Conservation (phyloP, 1,140 invertebrate species). For the Drosophila sp. region DNA sequence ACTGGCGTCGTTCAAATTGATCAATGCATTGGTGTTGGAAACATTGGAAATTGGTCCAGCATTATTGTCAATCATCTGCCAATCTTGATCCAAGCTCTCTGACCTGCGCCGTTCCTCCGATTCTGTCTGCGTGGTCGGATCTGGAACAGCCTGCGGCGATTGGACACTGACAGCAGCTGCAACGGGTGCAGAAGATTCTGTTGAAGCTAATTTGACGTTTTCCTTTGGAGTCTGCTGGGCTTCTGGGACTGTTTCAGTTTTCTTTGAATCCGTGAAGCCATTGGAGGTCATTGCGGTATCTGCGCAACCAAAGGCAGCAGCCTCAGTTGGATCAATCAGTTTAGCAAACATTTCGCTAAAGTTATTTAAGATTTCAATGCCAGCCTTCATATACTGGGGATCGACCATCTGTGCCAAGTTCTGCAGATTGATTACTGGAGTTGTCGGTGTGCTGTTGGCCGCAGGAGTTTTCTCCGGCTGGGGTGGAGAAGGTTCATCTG, state of each 20-base stretch:
- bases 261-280: slow-evolving; percentile 22
- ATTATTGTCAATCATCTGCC: slow-evolving; percentile 71
- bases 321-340: slow-evolving; percentile 75
- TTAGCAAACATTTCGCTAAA: slow-evolving; percentile 83
- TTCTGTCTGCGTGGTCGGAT: background rate
- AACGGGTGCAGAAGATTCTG: background rate
- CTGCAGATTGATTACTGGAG: slow-evolving; percentile 66
- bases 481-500: too few relatives aligned
- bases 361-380: slow-evolving; percentile 77
- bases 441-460: slow-evolving; percentile 36
- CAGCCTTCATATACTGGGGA: slow-evolving; percentile 75
- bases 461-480: slow-evolving; percentile 10
- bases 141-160: slow-evolving; percentile 1
- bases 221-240: background rate
- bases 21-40: slow-evolving; percentile 50
- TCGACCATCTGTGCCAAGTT: slow-evolving; percentile 69
- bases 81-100: slow-evolving; percentile 70
- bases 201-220: background rate
- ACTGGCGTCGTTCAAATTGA: slow-evolving; percentile 48
- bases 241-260: slow-evolving; percentile 16
- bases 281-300: slow-evolving; percentile 29
- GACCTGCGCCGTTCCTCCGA: slow-evolving; percentile 43
- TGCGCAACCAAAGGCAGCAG: slow-evolving; percentile 30
- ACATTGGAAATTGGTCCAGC: slow-evolving; percentile 39
- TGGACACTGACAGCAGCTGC: background rate